A percentile compares a stretch with the other conserved stretches of the same genome.
These are phyloP conservation scores for Puffinus mauretanicus DNA, from an alignment of 2,113 vertebrate genomes.

Conservation along the genomic window DNA sequence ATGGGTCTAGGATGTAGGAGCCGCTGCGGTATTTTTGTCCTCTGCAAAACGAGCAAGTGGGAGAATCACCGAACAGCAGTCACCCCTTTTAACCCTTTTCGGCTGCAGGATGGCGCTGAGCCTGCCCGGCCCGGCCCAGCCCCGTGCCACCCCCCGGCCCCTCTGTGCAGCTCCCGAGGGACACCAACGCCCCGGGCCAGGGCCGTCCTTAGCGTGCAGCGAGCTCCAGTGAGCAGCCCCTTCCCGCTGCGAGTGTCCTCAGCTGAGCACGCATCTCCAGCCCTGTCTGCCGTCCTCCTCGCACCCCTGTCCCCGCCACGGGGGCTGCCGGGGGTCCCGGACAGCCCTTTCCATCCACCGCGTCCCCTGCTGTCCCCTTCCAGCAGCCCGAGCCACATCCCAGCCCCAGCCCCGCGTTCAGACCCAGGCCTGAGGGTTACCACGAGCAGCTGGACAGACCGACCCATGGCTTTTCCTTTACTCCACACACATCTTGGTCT, in stretches of 20 bases:
- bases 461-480: background rate
- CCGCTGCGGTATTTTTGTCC: background rate
- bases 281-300: fast-evolving
- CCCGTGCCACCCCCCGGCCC: background rate
- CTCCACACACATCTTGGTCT: slow-evolving; percentile 53
- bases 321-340: background rate
- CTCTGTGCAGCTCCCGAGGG: background rate
- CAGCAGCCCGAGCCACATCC: background rate
- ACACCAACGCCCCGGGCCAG: background rate
- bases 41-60: background rate
- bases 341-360: background rate
- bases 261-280: background rate
- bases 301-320: fast-evolving
- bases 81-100: background rate
- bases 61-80: background rate
- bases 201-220: fast-evolving
- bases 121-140: background rate
- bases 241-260: background rate
- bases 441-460: background rate
- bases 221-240: background rate
- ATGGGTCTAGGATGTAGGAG: background rate
- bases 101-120: background rate
- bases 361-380: background rate
- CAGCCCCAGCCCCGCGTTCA: background rate
- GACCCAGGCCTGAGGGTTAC: background rate